Evolutionary conservation across 1,140 invertebrate species (phyloP).

Genomic region (Laodelphax striatellus): DNA sequence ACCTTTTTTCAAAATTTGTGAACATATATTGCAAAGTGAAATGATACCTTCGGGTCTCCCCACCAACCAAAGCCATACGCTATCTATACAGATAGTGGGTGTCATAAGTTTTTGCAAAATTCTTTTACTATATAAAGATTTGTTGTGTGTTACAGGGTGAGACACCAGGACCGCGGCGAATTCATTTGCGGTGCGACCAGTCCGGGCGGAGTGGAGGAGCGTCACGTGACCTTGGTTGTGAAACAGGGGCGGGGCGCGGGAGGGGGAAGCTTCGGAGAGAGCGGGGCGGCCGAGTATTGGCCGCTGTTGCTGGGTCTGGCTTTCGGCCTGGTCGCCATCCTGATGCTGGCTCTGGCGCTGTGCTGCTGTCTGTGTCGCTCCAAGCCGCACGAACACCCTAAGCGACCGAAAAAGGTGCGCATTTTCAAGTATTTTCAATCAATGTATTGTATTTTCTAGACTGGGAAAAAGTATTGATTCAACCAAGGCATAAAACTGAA

Average conservation of each 20-base stretch:
- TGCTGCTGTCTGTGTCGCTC: constrained; percentile 54
- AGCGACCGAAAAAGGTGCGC: constrained; percentile 35
- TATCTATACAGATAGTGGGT: too few species aligned
- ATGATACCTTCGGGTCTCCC: too few species aligned
- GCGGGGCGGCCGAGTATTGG: constrained; percentile 33
- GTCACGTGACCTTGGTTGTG: constrained; percentile 53
- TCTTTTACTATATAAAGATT: too few species aligned
- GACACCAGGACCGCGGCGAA: constrained; percentile 64
- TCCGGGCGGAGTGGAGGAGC: constrained; percentile 65
- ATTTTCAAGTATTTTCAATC: too few species aligned
- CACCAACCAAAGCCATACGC: too few species aligned
- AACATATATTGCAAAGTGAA: too few species aligned
- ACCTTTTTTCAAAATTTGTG: too few species aligned
- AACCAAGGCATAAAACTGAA: too few species aligned
- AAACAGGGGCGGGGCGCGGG: constrained; percentile 1
- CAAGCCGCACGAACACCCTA: constrained; percentile 32
- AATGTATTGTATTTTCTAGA: too few species aligned
- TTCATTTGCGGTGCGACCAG: constrained; percentile 83
- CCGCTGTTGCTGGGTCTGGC: constrained; percentile 34
- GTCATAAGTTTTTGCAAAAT: too few species aligned
- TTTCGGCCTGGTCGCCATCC: constrained; percentile 26
- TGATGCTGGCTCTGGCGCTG: constrained; percentile 47
- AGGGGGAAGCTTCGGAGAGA: constrained; percentile 14
- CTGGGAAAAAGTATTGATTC: too few species aligned
- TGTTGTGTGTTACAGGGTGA: constrained; percentile 32